phyloP scores from a whole-genome alignment of 1,140 invertebrate species.

The Heliconius hermathena region DNA sequence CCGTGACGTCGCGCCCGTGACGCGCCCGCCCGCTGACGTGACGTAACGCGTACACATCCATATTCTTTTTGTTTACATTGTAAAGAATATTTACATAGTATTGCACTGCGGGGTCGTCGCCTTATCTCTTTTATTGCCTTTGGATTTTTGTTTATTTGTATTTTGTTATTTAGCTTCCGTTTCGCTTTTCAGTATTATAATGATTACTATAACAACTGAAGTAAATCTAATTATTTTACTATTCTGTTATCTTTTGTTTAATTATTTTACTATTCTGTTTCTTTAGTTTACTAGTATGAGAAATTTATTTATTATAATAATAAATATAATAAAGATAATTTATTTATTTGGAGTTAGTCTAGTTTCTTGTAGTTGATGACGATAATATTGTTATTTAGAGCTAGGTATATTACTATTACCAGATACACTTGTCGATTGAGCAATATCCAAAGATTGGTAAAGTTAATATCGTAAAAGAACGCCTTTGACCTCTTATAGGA shows the following conservation, averaged over 20 bases:
- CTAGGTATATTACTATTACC: neutral
- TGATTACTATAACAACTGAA: conserved; percentile 22
- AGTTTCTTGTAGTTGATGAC: neutral
- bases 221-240: neutral
- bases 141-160: conserved; percentile 39
- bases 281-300: neutral
- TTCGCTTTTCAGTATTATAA: conserved; percentile 27
- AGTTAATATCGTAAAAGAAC: conserved; percentile 45
- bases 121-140: conserved; percentile 75
- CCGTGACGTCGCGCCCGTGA: conserved; percentile 68
- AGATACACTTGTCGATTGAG: conserved; percentile 4
- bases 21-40: conserved; percentile 63
- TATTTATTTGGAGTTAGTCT: too few species aligned
- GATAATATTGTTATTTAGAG: neutral
- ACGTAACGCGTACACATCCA: conserved; percentile 58
- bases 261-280: neutral
- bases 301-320: neutral
- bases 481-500: conserved; percentile 50
- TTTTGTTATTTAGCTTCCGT: conserved; percentile 28
- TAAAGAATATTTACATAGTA: conserved; percentile 77
- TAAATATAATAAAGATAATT: too few species aligned
- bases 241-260: conserved; percentile 1
- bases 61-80: conserved; percentile 77
- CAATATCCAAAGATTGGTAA: conserved; percentile 22
- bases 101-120: conserved; percentile 66